Base-by-base conservation (phyloP, 1,140 invertebrate genomes). In the Anagrus nilaparvatae region DNA sequence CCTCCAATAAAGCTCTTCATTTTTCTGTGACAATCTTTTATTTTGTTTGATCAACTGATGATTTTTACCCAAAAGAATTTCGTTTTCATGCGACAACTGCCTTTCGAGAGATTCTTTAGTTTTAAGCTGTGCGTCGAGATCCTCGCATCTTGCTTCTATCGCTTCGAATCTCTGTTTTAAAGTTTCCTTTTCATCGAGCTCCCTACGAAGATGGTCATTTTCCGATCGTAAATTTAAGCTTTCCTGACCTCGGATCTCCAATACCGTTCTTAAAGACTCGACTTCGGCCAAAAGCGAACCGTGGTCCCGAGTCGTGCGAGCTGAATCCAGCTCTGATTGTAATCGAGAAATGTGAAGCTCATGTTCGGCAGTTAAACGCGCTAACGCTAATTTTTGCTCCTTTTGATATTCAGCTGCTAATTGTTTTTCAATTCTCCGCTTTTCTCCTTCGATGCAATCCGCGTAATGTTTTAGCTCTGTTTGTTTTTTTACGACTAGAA, bases 1-100 rank as follows among this genome's bases (percentile, higher is more conserved):
- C 58, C 82, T 82, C 76, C 85, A 93, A 53, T 83, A 74, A 2
- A 93, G 68, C 63, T 91, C 84, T 66, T 94, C 90, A 56, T 90
- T 91, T 51, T 85, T 77, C 52, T 83, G 80, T 1, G 77, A 76
- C 4, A 91, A 59, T 9, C 84, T 69, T 38, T 84, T 79, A 43
- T 84, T 85, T 34, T 85, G 82, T 49, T 83, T 82, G 0, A 70
- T 68, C 55, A 90, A 80, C 18, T 83, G 72, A 23, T 79, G 78
- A 27, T 78, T 74, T 1, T 72, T 75, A 36, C 84, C 81, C n/a
- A 78, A 65, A 8, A 88, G 60, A n/a, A 76, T 63, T 39, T 81
- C 72, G 49, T 84, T 81, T 51, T 87, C 74, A 13, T 72, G 65
- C 0, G 69, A 60, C 6, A 76, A 50, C 40, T 76, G 67, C 35